Conservation (phyloP, 2,888 invertebrate species). For the Homarus gammarus region DNA sequence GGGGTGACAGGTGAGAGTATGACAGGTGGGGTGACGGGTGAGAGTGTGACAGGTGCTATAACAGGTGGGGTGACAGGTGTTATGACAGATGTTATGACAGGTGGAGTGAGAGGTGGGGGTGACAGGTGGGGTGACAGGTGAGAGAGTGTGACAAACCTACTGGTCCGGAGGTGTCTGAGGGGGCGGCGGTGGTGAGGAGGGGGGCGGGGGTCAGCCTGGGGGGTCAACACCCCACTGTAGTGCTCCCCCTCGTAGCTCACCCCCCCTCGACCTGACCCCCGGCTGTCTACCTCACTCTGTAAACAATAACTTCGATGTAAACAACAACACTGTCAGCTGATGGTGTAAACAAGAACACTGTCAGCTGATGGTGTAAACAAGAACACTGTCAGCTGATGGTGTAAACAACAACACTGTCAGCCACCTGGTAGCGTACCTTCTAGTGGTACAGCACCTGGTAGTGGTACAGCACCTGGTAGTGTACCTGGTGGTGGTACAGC, state of each 20-base stretch:
- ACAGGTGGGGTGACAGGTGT: too few species aligned
- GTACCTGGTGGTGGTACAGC: too few species aligned
- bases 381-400: background rate
- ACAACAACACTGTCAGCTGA: background rate
- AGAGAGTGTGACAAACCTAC: constrained; percentile 40
- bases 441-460: too few species aligned
- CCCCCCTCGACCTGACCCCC: background rate
- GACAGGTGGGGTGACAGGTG: background rate
- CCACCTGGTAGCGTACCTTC: too few species aligned
- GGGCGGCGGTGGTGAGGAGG: constrained; percentile 35
- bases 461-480: too few species aligned
- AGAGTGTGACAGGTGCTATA: too few species aligned
- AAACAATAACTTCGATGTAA: too few species aligned
- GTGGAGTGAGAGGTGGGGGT: background rate
- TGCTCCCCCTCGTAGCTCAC: background rate
- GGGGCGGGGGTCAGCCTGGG: background rate
- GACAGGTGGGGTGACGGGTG: background rate
- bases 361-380: background rate
- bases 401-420: background rate
- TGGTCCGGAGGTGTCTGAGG: constrained; percentile 36
- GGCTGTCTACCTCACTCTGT: constrained; percentile 31
- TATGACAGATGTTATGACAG: too few species aligned
- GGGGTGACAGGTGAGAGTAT: background rate
- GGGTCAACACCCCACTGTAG: constrained; percentile 13
- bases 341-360: background rate